Evolutionary conservation across 2,888 invertebrate genomes (phyloP).

Genomic region (Dioctria linearis): DNA sequence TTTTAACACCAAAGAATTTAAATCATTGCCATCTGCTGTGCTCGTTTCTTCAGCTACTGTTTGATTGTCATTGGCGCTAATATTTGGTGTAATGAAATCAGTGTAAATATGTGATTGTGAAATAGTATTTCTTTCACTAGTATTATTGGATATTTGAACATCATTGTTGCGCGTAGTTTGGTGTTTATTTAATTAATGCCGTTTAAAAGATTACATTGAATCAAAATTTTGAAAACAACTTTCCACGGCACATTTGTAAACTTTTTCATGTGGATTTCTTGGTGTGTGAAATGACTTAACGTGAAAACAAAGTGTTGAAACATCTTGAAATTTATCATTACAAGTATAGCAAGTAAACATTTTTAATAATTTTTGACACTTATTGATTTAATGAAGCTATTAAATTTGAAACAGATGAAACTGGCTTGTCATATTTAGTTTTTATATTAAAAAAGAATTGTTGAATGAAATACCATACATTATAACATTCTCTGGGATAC

Average conservation of each 20-base stretch:
- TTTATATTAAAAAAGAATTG: not conserved
- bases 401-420: too few relatives aligned
- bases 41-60: too few relatives aligned
- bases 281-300: not conserved
- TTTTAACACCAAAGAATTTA: not conserved
- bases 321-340: not conserved
- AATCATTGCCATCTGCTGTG: not conserved
- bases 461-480: too few relatives aligned
- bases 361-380: too few relatives aligned
- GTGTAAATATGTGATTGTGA: not conserved
- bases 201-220: not conserved
- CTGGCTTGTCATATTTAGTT: not conserved
- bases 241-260: not conserved
- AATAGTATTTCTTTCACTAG: not conserved
- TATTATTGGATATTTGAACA: not conserved
- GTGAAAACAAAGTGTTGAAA: not conserved
- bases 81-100: too few relatives aligned
- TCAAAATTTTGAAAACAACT: conserved; percentile 10
- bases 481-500: too few relatives aligned
- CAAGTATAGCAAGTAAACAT: too few relatives aligned
- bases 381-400: too few relatives aligned
- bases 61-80: too few relatives aligned
- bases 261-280: not conserved
- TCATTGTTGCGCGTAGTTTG: not conserved
- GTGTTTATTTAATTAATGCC: conserved; percentile 2